Evolutionary conservation across 2,113 vertebrate species (phyloP).

Genomic region (Callionymus lyra): DNA sequence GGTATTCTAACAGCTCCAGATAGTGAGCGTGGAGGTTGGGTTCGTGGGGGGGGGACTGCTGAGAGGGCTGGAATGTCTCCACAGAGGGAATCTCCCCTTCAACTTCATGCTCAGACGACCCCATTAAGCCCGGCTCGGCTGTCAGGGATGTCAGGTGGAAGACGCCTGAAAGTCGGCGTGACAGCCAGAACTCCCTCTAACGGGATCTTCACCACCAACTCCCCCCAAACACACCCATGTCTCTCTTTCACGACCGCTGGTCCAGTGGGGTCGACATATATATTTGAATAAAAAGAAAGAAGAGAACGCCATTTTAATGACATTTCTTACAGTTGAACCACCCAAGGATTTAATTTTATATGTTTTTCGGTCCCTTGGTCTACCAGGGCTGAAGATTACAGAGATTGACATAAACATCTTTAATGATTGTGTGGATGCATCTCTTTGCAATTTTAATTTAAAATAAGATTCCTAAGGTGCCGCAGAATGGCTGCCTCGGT

Average conservation of each 20-base stretch:
- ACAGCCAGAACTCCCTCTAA: slow-evolving; percentile 39
- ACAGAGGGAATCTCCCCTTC: slow-evolving; percentile 25
- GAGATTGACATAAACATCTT: no score
- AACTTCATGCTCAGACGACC: slow-evolving; percentile 21
- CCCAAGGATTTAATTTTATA: no score
- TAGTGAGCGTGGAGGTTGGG: slow-evolving; percentile 32
- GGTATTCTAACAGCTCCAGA: slow-evolving; percentile 1
- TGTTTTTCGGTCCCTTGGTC: no score
- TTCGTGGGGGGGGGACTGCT: slow-evolving; percentile 19
- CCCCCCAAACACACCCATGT: no score
- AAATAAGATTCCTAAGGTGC: no score
- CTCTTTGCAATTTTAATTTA: no score
- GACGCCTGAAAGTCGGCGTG: slow-evolving; percentile 28
- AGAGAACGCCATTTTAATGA: neutral
- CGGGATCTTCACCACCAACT: slow-evolving; percentile 32
- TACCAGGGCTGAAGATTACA: no score
- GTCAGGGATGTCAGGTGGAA: slow-evolving; percentile 42
- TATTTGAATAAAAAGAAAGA: slow-evolving; percentile 8
- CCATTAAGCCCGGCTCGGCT: slow-evolving; percentile 37
- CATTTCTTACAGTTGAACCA: no score
- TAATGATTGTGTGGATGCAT: no score
- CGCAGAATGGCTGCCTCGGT: no score
- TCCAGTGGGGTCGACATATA: no score
- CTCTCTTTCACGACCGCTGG: slow-evolving; percentile 11
- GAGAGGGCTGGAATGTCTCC: slow-evolving; percentile 28